Percentiles rank a stretch among this genome's conserved stretches.
Evolutionary conservation across 2,888 invertebrate species (phyloP).

Genomic region (Hesperia comma): DNA sequence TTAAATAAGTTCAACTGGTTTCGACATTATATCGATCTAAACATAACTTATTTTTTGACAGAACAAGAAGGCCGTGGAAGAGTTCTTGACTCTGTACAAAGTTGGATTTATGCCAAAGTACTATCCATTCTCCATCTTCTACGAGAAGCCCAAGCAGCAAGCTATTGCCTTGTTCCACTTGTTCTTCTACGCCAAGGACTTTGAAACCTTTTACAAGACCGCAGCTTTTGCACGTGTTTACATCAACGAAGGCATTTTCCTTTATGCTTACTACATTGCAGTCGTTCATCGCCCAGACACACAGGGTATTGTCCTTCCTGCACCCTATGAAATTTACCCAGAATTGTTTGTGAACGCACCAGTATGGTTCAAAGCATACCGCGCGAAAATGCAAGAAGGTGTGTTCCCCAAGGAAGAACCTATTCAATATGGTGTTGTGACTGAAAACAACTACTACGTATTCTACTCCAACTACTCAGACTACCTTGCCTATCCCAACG

Average conservation of each 20-base stretch:
- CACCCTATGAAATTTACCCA: conserved; percentile 87
- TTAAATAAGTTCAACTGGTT: too few relatives aligned
- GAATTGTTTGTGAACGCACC: conserved; percentile 86
- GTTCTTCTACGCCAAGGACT: conserved; percentile 85
- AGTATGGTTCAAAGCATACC: conserved; percentile 72
- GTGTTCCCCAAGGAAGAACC: conserved; percentile 57
- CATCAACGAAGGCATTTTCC: conserved; percentile 85
- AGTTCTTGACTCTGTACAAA: conserved; percentile 69
- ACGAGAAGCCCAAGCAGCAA: conserved; percentile 73
- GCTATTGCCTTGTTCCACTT: conserved; percentile 81
- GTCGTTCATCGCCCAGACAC: conserved; percentile 84
- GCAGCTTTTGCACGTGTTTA: conserved; percentile 83
- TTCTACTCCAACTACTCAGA: conserved; percentile 85
- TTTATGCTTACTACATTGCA: conserved; percentile 85
- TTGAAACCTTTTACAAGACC: conserved; percentile 83
- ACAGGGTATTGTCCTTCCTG: conserved; percentile 84
- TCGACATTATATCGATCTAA: background rate
- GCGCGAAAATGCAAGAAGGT: conserved; percentile 70
- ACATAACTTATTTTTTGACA: conserved; percentile 49
- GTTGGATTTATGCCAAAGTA: conserved; percentile 76
- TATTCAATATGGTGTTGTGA: conserved; percentile 65
- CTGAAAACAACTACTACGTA: conserved; percentile 70
- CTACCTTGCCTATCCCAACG: conserved; percentile 74
- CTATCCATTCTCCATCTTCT: conserved; percentile 79
- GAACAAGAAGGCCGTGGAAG: conserved; percentile 72